A percentile compares a stretch with the other conserved stretches of the same genome.
phyloP scores from a whole-genome alignment of 2,113 vertebrate genomes.

The Pelusios castaneus region DNA sequence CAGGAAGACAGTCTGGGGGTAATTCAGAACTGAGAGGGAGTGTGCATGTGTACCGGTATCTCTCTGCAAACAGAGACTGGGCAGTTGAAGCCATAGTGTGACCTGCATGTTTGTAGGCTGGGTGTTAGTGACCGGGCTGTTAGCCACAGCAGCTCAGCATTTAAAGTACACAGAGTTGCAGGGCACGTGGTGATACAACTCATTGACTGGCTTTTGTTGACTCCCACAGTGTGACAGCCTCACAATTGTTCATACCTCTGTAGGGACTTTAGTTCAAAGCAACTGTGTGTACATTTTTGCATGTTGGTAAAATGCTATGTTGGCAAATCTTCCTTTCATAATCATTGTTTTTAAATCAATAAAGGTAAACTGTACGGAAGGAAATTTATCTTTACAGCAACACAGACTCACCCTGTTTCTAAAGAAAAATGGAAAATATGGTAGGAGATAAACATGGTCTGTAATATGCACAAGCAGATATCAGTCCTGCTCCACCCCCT shows the following conservation, averaged over 20 bases:
- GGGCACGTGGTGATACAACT: not conserved
- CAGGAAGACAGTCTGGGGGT: not conserved
- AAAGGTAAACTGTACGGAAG: constrained; percentile 25
- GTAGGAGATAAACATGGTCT: not conserved
- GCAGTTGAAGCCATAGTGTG: not conserved
- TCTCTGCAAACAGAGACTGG: not conserved
- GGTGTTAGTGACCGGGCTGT: not conserved
- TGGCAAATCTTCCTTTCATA: constrained; percentile 30
- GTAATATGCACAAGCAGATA: constrained; percentile 24
- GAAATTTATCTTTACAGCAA: constrained; percentile 12
- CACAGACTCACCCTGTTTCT: constrained; percentile 19
- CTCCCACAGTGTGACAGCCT: not conserved
- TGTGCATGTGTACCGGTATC: not conserved
- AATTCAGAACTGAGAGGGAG: not conserved
- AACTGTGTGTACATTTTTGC: constrained; percentile 53
- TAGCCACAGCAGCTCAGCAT: not conserved
- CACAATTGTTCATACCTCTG: constrained; percentile 60
- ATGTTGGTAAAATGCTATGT: not conserved
- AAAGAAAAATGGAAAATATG: constrained; percentile 41
- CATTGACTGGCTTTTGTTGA: not conserved
- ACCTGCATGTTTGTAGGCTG: not conserved
- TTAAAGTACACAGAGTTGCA: not conserved
- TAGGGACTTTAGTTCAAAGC: constrained; percentile 69
- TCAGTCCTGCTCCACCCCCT: constrained; percentile 17
- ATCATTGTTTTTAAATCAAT: constrained; percentile 52